Evolutionary conservation across 2,113 vertebrate genomes (phyloP).

Genomic region (Mus musculus): DNA sequence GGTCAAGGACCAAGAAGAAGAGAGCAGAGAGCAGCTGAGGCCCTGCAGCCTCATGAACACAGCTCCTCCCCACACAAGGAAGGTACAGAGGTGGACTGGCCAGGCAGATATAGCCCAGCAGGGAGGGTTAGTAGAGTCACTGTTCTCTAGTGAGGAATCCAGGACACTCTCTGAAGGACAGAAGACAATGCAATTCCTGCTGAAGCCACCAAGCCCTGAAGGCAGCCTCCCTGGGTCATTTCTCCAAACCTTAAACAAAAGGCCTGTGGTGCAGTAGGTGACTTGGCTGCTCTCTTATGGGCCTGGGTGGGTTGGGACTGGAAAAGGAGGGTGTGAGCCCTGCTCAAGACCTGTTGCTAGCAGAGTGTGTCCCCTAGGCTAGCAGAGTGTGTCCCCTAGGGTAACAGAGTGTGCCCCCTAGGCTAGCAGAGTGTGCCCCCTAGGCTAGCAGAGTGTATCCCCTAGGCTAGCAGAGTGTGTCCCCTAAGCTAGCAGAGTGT

Average conservation of each 20-base stretch:
- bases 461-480: rapidly evolving
- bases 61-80: neutral
- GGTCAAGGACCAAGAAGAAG: neutral
- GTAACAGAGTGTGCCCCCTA: rapidly evolving
- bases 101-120: neutral
- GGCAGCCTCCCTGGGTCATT: neutral
- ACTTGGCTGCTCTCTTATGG: neutral
- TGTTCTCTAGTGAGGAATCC: neutral
- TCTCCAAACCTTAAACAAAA: neutral
- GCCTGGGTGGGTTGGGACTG: neutral
- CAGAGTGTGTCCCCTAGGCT: rapidly evolving
- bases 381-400: rapidly evolving
- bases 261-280: neutral
- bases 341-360: neutral
- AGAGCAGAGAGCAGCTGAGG: neutral
- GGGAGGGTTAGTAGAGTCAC: neutral
- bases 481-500: rapidly evolving
- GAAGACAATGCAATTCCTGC: neutral
- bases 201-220: neutral
- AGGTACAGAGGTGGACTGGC: neutral
- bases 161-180: neutral
- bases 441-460: rapidly evolving
- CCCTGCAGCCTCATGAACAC: neutral
- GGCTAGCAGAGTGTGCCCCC: rapidly evolving
- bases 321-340: neutral